Percentiles rank a stretch among this genome's conserved stretches.
Conservation (phyloP, 1,140 invertebrate species). For the Cheumatopsyche charites region DNA sequence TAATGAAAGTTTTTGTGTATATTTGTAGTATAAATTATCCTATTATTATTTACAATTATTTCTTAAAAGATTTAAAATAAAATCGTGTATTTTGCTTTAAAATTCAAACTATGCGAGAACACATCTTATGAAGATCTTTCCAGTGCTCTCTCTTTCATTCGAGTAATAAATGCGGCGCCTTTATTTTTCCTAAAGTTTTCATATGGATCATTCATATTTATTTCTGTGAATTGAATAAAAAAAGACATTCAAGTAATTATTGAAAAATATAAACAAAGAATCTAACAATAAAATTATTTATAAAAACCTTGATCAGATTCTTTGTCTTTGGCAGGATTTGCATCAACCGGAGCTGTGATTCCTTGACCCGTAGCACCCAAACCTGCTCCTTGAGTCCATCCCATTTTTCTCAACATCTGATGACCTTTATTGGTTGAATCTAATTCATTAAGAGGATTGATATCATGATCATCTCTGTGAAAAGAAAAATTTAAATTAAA, state of each 20-base stretch:
- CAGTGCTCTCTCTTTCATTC: constrained; percentile 92
- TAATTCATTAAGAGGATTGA: constrained; percentile 44
- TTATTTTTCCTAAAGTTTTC: constrained; percentile 97
- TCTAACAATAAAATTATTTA: constrained; percentile 23
- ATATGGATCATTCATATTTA: constrained; percentile 91
- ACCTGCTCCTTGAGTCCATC: constrained; percentile 87
- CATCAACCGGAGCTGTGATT: constrained; percentile 91
- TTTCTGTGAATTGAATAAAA: constrained; percentile 56
- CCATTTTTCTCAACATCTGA: constrained; percentile 95
- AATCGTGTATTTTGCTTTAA: no score
- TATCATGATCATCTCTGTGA: neutral
- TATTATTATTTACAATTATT: no score
- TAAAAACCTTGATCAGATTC: constrained; percentile 52
- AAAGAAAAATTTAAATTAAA: neutral
- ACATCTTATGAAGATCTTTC: constrained; percentile 68
- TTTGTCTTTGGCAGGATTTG: constrained; percentile 88
- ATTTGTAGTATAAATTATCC: no score
- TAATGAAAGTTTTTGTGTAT: no score
- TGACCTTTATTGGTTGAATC: constrained; percentile 88
- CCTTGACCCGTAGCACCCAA: constrained; percentile 92
- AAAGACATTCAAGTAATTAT: neutral
- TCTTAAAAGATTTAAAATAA: no score
- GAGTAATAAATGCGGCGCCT: constrained; percentile 92
- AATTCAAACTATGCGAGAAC: no score
- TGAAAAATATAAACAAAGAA: no score